Evolutionary conservation across 2,888 invertebrate species (phyloP), one percentile per base, ranked within the genome.

Genomic region (Endotricha flammealis): DNA sequence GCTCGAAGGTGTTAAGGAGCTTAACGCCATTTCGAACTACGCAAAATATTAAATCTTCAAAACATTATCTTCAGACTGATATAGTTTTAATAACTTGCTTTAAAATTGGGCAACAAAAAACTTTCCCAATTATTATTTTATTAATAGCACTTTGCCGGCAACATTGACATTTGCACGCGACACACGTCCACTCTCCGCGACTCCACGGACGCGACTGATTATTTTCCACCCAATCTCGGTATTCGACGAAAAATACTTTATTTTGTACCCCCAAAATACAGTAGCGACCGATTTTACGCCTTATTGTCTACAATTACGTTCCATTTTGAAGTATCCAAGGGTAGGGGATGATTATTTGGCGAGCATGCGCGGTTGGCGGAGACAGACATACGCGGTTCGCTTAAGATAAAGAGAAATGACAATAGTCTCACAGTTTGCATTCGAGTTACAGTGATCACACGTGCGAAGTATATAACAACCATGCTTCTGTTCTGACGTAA

Each of bases 321-420:
- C 41, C 40, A 64, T 48, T 64, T 67, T 65, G 41, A 46, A 52
- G 59, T 56, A 43, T 40, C 57, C 57, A 48, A 53, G 47, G 51
- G 48, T 43, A 4, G 48, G 16, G 36, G 38, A 16, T 42, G 36
- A 12, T 17, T 14, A 22, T 38, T 31, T 42, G 57, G 44, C 38
- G 76, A 71, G 80, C 81, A 80, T 81, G 81, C 81, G 82, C 79
- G 68, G 8, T 31, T 25, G 47, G 64, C 41, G 36, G 54, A 48
- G 61, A 59, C 35, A 27, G 29, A 43, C 20, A 40, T 44, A 41
- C 17, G 29, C 37, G 16, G 41, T 42, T 36, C 38, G 16, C 22
- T 12, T 24, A 34, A 29, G 48, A 41, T 20, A 36, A 57, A 70
- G 50, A 41, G 58, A 47, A 71, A 69, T 44, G 37, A 41, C 28